phyloP scores from a whole-genome alignment of 64 coral and sea anemone species.

The Montipora efflorescens region DNA sequence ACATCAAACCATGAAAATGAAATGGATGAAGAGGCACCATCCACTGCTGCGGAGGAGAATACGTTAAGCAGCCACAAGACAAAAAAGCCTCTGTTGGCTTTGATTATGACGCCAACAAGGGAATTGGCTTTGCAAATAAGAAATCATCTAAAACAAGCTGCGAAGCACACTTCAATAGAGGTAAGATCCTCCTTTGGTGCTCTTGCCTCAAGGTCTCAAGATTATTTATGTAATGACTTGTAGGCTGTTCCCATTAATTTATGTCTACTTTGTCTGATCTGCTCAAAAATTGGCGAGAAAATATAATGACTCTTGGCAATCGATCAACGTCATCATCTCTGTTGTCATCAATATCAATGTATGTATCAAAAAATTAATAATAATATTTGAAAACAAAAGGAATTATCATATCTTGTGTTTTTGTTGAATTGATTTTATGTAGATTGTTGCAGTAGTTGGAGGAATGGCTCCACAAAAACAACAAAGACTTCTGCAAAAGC shows the following conservation, averaged over 20 bases:
- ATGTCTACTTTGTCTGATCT: no score
- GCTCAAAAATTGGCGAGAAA: no score
- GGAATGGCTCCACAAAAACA: conserved; percentile 96
- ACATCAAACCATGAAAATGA: conserved; percentile 7
- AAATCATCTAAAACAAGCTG: conserved; percentile 73
- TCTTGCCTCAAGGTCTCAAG: not conserved
- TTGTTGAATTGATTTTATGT: not conserved
- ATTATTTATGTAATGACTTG: no score
- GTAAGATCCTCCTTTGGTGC: not conserved
- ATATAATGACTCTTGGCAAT: no score
- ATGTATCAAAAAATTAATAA: no score
- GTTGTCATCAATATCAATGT: no score
- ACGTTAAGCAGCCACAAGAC: not conserved
- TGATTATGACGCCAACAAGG: conserved; percentile 94
- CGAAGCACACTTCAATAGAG: conserved; percentile 77
- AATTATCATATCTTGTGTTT: no score
- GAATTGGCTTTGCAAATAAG: conserved; percentile 95
- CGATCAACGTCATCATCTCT: no score
- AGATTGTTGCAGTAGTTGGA: conserved; percentile 94
- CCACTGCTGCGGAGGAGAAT: no score
- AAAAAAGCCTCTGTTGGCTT: conserved; percentile 53
- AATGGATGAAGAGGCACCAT: no score
- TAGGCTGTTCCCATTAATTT: no score
- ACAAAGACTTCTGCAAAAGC: conserved; percentile 71
- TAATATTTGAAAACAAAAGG: no score